Conservation (phyloP, 2,797 vertebrate genomes). For the Rhynchotus rufescens region DNA sequence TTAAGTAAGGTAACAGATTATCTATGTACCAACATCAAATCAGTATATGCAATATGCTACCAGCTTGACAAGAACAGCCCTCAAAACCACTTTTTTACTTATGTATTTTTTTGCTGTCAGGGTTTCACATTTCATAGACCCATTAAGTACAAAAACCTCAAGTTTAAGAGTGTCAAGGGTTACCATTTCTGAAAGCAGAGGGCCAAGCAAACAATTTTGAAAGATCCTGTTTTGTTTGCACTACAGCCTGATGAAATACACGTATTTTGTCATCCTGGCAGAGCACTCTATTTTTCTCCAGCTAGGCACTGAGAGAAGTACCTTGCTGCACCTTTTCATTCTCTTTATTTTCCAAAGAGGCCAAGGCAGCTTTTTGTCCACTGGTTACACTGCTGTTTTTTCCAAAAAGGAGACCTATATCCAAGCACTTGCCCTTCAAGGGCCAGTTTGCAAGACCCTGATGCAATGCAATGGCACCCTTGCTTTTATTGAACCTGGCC, state of each 20-base stretch:
- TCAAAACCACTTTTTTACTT: too few relatives aligned
- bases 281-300: background rate
- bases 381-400: too few relatives aligned
- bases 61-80: background rate
- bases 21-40: background rate
- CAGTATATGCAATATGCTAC: constrained; percentile 2
- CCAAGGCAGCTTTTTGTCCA: background rate
- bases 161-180: constrained; percentile 9
- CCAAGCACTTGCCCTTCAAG: background rate
- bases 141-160: constrained; percentile 7
- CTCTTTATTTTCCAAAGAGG: background rate
- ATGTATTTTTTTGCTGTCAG: background rate
- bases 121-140: background rate
- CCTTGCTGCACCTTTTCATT: background rate
- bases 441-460: background rate
- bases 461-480: background rate
- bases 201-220: background rate
- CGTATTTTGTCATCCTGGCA: constrained; percentile 1
- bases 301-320: background rate
- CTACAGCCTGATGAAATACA: background rate
- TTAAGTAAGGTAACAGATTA: background rate
- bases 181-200: constrained; percentile 42
- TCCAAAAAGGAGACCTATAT: background rate
- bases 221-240: constrained; percentile 14
- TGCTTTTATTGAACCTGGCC: background rate